Base-by-base conservation (phyloP, 2,113 vertebrate genomes). In the Perca fluviatilis region DNA sequence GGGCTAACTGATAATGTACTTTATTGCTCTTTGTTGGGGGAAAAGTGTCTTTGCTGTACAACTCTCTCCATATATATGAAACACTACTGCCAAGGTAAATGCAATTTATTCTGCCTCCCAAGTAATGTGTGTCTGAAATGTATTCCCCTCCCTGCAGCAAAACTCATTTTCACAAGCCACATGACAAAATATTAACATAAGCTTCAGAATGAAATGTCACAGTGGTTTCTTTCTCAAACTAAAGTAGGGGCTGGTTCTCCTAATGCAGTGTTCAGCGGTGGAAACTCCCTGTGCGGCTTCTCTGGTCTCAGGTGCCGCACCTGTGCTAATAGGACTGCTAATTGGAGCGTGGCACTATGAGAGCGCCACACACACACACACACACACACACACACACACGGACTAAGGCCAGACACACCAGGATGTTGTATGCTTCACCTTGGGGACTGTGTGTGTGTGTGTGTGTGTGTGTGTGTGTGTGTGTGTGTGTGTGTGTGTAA, bases 301-400 rank as follows among this genome's bases (percentile, higher is more conserved):
- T 30, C 66, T 78, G 86, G 77, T 91, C 90, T 89, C 89, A 91
- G 91, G 89, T 82, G 86, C 69, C 12, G 57, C 86, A 86, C 88
- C 90, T 89, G 68, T 57, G 74, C 78, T 90, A 89, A 83, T 73
- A 82, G 81, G 62, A 73, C 81, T 67, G 74, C 61, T 91, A 90
- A 92, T 86, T 89, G 85, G 83, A 84, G 70, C 40, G 2, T 27
- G 21, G 58, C 50, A 5, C 33, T 23, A 16, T 51, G 18, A 66
- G 65, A 76, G n/a, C 5, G n/a, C n/a, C n/a, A 25, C 70, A 77
- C 80, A 64, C 66, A 54, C 53, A 62, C 4, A 72, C 14, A 53
- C 15, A 62, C 36, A 64, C 30, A 77, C 33, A 81, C 14, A 65
- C n/a, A 56, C 7, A 65, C 16, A 61, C 27, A 33, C 14, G 62